Evolutionary conservation across 2,113 vertebrate genomes (phyloP), one percentile per base, ranked within the genome.

Genomic region (Aptenodytes forsteri): DNA sequence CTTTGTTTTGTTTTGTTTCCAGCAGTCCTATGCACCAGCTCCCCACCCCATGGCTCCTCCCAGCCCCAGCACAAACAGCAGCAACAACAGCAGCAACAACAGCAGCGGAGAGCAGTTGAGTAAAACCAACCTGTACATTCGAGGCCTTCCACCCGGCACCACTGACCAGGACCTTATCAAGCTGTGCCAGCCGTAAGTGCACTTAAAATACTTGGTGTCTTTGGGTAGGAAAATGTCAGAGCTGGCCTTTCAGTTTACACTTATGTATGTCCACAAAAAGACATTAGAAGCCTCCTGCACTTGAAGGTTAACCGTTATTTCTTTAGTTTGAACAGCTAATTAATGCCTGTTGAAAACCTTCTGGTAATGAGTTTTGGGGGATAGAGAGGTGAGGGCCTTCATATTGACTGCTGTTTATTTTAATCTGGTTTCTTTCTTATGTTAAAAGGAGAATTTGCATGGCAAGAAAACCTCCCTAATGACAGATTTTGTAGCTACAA

Each of bases 121-220:
- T 98, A 99, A 99, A 99, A 99, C 99, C 97, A 99, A 99, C 99
- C 98, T 99, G 98, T 99, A 99, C 94, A 99, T 99, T 96, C 98
- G 99, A 97, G 99, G 99, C 97, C 99, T 99, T 97, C 99, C 99
- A 29, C 99, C 99, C 75, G 99, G 99, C 98, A 99, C 99, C 98
- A 99, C 99, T 30, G 99, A 99, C 98, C 99, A 99, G 98, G 99
- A 99, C 98, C 99, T 99, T 89, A 99, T 99, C 98, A 99, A 99
- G 97, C 99, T 99, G 97, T 99, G 99, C 98, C 99, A 99, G 98
- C 99, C 99, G 99, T 99, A 98, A 99, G 99, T 99, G 77, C 49
- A 7, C 75, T 40, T 88, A 5, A 83, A 83, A 64, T 59, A 46
- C 62, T 91, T 17, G 0, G 7, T 70, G 32, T 70, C 46, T 88